Evolutionary conservation across 2,888 invertebrate species (phyloP).

Genomic region (Eilema depressum): DNA sequence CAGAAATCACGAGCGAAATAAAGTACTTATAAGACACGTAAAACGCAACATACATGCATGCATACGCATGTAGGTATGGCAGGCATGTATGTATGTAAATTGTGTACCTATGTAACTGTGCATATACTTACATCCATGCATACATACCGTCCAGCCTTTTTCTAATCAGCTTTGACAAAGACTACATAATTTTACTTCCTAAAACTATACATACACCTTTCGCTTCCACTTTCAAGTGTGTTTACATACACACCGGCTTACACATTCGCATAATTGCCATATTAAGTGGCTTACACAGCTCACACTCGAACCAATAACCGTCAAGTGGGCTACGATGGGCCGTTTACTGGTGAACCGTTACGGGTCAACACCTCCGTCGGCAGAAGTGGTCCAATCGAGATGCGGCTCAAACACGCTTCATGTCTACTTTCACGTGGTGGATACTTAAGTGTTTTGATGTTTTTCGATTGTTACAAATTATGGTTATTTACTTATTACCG

Average conservation of each 20-base stretch:
- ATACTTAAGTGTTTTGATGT: slow-evolving; percentile 1
- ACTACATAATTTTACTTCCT: background rate
- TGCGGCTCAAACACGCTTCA: slow-evolving; percentile 6
- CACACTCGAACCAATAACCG: background rate
- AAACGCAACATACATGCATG: too few relatives aligned
- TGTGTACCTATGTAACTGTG: too few relatives aligned
- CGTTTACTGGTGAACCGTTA: slow-evolving; percentile 39
- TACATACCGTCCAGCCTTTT: background rate
- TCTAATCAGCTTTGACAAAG: background rate
- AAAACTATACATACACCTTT: background rate
- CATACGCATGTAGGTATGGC: too few relatives aligned
- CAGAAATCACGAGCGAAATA: too few relatives aligned
- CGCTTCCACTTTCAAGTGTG: background rate
- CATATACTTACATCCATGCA: background rate
- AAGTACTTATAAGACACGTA: too few relatives aligned
- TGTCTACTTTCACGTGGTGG: slow-evolving; percentile 18
- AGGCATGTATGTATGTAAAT: too few relatives aligned
- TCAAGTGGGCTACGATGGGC: slow-evolving; percentile 21
- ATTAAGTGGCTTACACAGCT: background rate
- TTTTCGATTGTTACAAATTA: background rate
- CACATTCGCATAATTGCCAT: background rate
- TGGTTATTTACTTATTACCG: background rate
- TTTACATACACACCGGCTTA: background rate
- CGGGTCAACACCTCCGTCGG: slow-evolving; percentile 37
- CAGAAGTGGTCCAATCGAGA: slow-evolving; percentile 3